Evolutionary conservation across 2,113 vertebrate species (phyloP), one percentile per base, ranked within the genome.

Genomic region (Sarotherodon lohbergeri): DNA sequence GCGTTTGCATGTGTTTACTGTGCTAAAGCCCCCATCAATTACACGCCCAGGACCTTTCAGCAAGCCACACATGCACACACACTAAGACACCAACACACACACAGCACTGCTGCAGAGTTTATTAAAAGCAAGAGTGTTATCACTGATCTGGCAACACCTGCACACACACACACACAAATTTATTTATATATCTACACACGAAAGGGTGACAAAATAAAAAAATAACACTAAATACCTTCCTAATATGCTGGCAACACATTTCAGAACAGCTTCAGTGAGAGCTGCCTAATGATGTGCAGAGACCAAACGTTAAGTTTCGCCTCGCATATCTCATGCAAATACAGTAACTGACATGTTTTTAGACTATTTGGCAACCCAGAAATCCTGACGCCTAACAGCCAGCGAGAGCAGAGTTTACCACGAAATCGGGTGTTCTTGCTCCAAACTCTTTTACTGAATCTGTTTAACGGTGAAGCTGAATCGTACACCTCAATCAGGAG

Each of bases 11-110:
- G 80, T 91, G 86, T 86, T 88, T 81, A 73, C 87, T 52, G 85
- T 82, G 88, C 90, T 86, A 87, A 90, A 88, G 87, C 90, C 68
- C 55, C 87, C 89, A 94, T 95, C 92, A 92, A 93, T 95, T 92
- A 94, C 88, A 93, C 76, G 22, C 82, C 90, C 87, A 86, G 81
- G 50, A 89, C 80, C 85, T 93, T 88, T 93, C 84, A 92, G 68
- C 85, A 83, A 84, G 85, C 84, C 80, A 6, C 81, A 88, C 79
- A 82, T 82, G 84, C 81, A 88, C 36, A 68, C 81, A 52, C 73
- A 52, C 46, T 34, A 46, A 91, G 39, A 87, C 82, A 68, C 81
- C 12, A 5, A 76, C 84, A 88, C 84, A 78, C 7, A 78, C 85
- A 89, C 79, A 46, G 88, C 59, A 88, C 82, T 71, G 79, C 61